Percentiles rank a stretch among this genome's conserved stretches.
Evolutionary conservation across 2,888 invertebrate genomes (phyloP).

Genomic region (Falcaria lacertinaria): DNA sequence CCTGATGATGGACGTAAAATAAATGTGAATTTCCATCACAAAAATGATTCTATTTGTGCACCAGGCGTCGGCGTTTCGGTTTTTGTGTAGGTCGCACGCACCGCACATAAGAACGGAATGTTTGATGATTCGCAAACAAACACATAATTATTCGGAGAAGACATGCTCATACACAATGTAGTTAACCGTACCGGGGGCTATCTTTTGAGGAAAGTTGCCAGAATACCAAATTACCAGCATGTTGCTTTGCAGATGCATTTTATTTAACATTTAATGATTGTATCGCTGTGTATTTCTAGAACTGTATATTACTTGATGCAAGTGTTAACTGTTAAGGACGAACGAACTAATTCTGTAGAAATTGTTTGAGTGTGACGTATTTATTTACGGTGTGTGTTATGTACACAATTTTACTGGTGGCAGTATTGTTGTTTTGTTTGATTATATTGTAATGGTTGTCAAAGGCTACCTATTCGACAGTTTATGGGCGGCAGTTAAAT

Average conservation of each 20-base stretch:
- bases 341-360: background rate
- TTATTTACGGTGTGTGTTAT: conserved; percentile 15
- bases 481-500: conserved; percentile 78
- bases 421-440: conserved; percentile 29
- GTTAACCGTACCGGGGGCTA: conserved; percentile 30
- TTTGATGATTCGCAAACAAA: conserved; percentile 73
- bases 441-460: conserved; percentile 45
- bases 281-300: too few species aligned
- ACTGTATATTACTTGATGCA: background rate
- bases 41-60: conserved; percentile 70
- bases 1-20: conserved; percentile 39
- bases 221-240: conserved; percentile 4
- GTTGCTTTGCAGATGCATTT: background rate
- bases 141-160: conserved; percentile 62
- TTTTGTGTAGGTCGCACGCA: conserved; percentile 57
- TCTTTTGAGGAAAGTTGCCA: conserved; percentile 42
- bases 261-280: background rate
- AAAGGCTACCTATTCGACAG: conserved; percentile 64
- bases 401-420: conserved; percentile 1
- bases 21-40: conserved; percentile 67
- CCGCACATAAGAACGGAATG: conserved; percentile 62
- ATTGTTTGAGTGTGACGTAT: conserved; percentile 6
- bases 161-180: conserved; percentile 47
- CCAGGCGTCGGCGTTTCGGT: conserved; percentile 58
- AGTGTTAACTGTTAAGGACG: too few species aligned